Percentiles rank a stretch among this genome's conserved stretches.
Conservation (phyloP, 2,797 vertebrate species). For the Coregonus suidteri region DNA sequence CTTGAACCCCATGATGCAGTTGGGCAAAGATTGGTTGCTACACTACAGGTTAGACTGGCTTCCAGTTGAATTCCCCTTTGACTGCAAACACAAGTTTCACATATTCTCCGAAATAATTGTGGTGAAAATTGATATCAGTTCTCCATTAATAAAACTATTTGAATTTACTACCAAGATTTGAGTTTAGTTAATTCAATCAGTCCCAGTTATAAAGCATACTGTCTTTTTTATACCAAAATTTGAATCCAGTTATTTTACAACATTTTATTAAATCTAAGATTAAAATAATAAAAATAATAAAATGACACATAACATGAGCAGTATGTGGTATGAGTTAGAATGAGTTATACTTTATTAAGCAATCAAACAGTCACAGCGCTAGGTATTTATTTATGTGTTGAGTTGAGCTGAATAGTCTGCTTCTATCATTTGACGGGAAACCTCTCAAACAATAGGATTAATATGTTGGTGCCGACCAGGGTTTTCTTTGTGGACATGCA, state of each 20-base stretch:
- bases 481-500: conserved; percentile 95
- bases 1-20: conserved; percentile 20
- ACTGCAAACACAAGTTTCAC: conserved; percentile 17
- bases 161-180: conserved; percentile 16
- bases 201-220: conserved; percentile 70
- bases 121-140: conserved; percentile 8
- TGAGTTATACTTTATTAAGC: conserved; percentile 44
- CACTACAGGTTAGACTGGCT: conserved; percentile 32
- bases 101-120: conserved; percentile 42
- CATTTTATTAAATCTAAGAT: conserved; percentile 71
- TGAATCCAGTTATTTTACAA: conserved; percentile 79
- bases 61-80: not conserved
- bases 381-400: conserved; percentile 55
- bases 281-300: conserved; percentile 66
- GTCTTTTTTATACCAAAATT: conserved; percentile 73
- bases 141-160: not conserved
- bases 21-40: conserved; percentile 22
- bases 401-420: conserved; percentile 26
- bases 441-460: conserved; percentile 65
- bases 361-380: conserved; percentile 52
- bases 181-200: conserved; percentile 67
- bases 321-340: conserved; percentile 56
- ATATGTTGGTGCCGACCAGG: conserved; percentile 82
- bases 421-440: conserved; percentile 64
- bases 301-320: conserved; percentile 57